Evolutionary conservation across 2,113 vertebrate genomes (phyloP).

Genomic region (Pelvicachromis taeniatus): DNA sequence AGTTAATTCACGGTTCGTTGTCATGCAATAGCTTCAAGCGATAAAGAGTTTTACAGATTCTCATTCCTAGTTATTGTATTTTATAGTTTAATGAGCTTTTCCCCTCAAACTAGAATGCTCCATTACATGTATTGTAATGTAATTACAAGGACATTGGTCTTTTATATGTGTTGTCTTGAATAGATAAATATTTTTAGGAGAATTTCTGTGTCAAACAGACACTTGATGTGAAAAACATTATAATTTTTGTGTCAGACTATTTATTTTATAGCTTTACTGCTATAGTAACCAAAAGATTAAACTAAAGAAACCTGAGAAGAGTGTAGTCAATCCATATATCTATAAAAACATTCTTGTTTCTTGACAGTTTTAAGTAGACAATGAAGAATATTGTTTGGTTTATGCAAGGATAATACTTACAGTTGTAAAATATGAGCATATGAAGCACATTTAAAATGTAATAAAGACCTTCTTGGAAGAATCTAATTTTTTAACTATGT

Average conservation of each 20-base stretch:
- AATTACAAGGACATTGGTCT: neutral
- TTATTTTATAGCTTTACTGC: neutral
- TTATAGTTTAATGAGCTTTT: neutral
- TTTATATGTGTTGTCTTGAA: slow-evolving; percentile 10
- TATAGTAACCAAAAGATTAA: neutral
- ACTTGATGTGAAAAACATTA: neutral
- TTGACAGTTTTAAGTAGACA: neutral
- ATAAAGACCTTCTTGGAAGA: slow-evolving; percentile 35
- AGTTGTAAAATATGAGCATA: neutral
- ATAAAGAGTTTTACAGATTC: neutral
- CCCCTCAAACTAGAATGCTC: neutral
- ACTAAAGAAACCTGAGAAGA: neutral
- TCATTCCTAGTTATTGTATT: neutral
- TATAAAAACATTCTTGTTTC: neutral
- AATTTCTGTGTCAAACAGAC: neutral
- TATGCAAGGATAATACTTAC: neutral
- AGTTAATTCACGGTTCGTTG: neutral
- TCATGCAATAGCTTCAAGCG: neutral
- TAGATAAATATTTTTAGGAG: neutral
- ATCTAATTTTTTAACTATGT: neutral
- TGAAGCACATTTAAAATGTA: neutral
- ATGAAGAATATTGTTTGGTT: neutral
- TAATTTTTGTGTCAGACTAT: slow-evolving; percentile 1
- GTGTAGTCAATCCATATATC: neutral
- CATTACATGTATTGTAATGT: neutral